These are phyloP conservation scores for Ptilonorhynchus violaceus DNA, from an alignment of 2,113 vertebrate species.

Conservation along the genomic window DNA sequence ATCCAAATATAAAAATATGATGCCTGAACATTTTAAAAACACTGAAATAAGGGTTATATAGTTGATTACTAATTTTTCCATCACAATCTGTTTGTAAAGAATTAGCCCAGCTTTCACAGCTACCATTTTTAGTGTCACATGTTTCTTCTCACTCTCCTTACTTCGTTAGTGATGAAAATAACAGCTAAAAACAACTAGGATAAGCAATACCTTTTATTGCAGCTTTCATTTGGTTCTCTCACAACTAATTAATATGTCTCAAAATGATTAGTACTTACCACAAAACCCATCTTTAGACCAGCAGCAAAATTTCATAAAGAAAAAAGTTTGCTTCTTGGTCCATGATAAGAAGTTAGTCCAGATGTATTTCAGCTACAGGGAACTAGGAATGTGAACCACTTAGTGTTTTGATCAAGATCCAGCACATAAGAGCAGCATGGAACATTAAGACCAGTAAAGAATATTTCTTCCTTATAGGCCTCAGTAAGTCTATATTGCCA, in stretches of 20 bases:
- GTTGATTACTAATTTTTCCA: not conserved
- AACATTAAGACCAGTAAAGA: not conserved
- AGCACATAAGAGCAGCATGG: fast-evolving
- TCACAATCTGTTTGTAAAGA: not conserved
- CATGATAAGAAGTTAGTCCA: not conserved
- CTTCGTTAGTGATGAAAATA: not conserved
- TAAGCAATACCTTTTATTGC: not conserved
- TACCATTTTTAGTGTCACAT: not conserved
- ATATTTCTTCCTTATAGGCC: not conserved
- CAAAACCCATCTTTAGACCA: not conserved
- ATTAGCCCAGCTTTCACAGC: not conserved
- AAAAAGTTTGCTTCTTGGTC: not conserved
- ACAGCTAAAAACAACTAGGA: not conserved
- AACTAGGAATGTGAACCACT: not conserved
- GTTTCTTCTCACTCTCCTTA: not conserved
- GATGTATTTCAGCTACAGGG: not conserved
- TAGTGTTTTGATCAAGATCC: not conserved
- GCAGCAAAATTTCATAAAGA: not conserved
- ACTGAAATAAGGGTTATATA: not conserved
- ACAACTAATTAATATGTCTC: not conserved
- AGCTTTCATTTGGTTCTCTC: not conserved
- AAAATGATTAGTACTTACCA: not conserved
- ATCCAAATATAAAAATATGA: not conserved
- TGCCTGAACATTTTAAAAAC: not conserved
- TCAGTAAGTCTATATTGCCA: not conserved